Base-by-base conservation (phyloP, 2,113 vertebrate species). In the Leptobrachium leishanense region DNA sequence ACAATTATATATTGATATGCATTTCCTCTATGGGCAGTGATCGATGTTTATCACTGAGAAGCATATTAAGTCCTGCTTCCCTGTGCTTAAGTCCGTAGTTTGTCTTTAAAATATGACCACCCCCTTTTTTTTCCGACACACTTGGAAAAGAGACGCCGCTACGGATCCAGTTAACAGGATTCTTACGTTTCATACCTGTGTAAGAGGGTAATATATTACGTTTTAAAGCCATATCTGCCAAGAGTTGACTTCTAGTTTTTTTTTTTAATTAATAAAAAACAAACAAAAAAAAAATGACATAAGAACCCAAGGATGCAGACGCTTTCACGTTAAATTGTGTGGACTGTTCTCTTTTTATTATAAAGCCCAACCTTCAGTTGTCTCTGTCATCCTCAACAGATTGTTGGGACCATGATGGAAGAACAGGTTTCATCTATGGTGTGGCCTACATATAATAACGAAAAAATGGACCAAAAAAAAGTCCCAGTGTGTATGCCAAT, bases 181-280 rank as follows among this genome's bases (percentile, higher is more conserved):
- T 74, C 54, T 3, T 11, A 74, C 13, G 15, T 74, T 80, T 74
- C 31, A 44, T 53, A 68, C 71, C 41, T 62, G 65, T 68, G 8
- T 80, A 68, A 53, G 41, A 81, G 71, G 71, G 78, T 74, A 68
- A 68, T 68, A 55, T 77, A 50, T 50, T 50, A 46, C 65, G 73
- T 81, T 81, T 31, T 81, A 81, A 80, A 81, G 78, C 78, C 78
- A 81, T 81, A 81, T 81, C 71, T 81, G 64, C 71, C 71, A 81
- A 81, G 72, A 81, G 78, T 62, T 68, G 72, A 81, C 78, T 73
- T 79, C 62, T 74, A 68, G 11, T 59, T 59, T 59, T 59, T 65
- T 74, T 81, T 81, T 81, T 81, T 74, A 62, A 81, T 31, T 31
- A 31, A 31, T 31, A 31, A 31, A 31, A 31, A 31, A 31, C 20